phyloP scores from a whole-genome alignment of 2,113 vertebrate genomes.

The Dipodomys ordii region DNA sequence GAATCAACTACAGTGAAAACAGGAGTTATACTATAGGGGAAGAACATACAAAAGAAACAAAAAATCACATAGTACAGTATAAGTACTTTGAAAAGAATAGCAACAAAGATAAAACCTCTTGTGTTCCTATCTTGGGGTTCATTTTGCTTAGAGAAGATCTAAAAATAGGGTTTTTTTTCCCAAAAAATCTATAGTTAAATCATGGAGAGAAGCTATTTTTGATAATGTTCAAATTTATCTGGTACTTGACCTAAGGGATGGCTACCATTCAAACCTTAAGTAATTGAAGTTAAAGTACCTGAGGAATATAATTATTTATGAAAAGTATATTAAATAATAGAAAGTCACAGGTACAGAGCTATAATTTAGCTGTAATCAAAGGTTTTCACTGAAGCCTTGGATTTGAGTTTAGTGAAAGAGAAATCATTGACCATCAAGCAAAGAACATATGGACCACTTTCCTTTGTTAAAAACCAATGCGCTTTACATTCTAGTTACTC shows the following conservation, averaged over 20 bases:
- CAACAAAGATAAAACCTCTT: too few species aligned
- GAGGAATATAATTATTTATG: background rate
- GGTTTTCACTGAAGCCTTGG: background rate
- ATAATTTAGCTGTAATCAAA: background rate
- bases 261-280: background rate
- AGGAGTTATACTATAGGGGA: too few species aligned
- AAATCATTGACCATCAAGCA: background rate
- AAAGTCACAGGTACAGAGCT: background rate
- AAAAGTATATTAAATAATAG: slow-evolving; percentile 15
- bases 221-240: background rate
- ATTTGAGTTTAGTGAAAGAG: background rate
- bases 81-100: too few species aligned
- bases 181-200: background rate
- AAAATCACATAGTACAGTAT: too few species aligned
- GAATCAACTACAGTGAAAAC: too few species aligned
- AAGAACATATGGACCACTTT: background rate
- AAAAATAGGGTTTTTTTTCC: background rate
- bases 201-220: background rate
- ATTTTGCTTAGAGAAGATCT: background rate
- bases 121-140: too few species aligned
- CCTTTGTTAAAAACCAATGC: background rate
- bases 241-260: background rate
- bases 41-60: too few species aligned
- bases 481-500: background rate
- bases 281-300: background rate